These are phyloP conservation scores for Rhaphigaster nebulosa DNA, from an alignment of 2,888 invertebrate genomes.

Conservation along the genomic window DNA sequence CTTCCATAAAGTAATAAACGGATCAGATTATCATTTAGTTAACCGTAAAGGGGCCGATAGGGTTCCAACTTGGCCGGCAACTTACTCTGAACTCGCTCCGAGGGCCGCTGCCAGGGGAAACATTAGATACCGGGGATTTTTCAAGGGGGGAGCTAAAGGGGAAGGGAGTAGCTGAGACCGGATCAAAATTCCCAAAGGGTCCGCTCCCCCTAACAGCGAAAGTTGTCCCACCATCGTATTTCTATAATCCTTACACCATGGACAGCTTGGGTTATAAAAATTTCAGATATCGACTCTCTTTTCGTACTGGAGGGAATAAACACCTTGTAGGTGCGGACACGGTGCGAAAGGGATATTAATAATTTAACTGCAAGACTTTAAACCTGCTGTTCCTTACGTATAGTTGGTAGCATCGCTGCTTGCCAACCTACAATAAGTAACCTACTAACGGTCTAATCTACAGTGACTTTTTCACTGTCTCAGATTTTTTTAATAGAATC, in stretches of 20 bases:
- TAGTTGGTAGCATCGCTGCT: too few species aligned
- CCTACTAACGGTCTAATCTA: too few species aligned
- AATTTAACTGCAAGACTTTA: neutral
- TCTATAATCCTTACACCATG: neutral
- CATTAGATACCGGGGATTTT: conserved; percentile 23
- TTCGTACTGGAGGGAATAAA: neutral
- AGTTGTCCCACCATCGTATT: neutral
- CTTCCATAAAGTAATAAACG: conserved; percentile 32
- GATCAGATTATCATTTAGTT: conserved; percentile 26
- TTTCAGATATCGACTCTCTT: neutral
- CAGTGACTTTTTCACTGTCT: too few species aligned
- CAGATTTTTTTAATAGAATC: too few species aligned
- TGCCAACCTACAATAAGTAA: too few species aligned
- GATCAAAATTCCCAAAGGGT: conserved; percentile 28
- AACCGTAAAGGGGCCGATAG: conserved; percentile 21
- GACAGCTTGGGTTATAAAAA: neutral
- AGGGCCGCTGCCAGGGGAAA: neutral
- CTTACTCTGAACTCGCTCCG: neutral
- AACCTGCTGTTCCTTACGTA: too few species aligned
- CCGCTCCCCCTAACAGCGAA: neutral
- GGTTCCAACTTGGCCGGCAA: conserved; percentile 18
- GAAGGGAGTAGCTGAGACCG: neutral
- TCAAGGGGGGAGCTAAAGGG: neutral
- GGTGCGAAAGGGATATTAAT: neutral
- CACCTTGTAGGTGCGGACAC: neutral